Evolutionary conservation across 2,113 vertebrate genomes (phyloP).

Genomic region (Urocynchramus pylzowi): DNA sequence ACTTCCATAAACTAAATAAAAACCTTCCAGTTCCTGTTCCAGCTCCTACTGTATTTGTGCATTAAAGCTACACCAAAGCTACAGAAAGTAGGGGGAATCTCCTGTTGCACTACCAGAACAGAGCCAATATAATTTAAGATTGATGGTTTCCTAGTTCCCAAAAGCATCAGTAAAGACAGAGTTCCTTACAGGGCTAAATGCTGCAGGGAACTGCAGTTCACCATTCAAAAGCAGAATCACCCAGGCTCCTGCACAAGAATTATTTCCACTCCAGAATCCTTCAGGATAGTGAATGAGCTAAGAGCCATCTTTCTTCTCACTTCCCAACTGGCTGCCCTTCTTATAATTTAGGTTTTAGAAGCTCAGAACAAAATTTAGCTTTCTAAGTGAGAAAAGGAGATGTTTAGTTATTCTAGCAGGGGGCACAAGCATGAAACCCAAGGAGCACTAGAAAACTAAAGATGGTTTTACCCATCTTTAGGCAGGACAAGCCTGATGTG

Average conservation of each 20-base stretch:
- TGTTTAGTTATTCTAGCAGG: background rate
- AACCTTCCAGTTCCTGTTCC: rapidly evolving
- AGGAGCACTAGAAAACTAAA: background rate
- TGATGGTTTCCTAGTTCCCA: background rate
- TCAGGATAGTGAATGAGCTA: background rate
- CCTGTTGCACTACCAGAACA: background rate
- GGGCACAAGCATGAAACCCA: background rate
- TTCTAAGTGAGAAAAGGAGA: background rate
- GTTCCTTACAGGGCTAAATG: background rate
- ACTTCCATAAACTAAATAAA: background rate
- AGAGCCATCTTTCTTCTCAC: background rate
- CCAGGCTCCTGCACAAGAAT: background rate
- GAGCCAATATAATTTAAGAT: background rate
- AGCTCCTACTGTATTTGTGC: background rate
- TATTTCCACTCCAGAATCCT: background rate
- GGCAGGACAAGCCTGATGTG: background rate
- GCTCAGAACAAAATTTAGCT: background rate
- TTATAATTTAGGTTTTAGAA: background rate
- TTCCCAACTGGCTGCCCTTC: background rate
- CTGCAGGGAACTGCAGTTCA: background rate
- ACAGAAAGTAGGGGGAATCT: background rate
- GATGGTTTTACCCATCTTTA: background rate
- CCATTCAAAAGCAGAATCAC: background rate
- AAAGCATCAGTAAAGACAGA: background rate
- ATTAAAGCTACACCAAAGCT: background rate